phyloP scores from a whole-genome alignment of 2,113 vertebrate genomes.

The Strix aluco region DNA sequence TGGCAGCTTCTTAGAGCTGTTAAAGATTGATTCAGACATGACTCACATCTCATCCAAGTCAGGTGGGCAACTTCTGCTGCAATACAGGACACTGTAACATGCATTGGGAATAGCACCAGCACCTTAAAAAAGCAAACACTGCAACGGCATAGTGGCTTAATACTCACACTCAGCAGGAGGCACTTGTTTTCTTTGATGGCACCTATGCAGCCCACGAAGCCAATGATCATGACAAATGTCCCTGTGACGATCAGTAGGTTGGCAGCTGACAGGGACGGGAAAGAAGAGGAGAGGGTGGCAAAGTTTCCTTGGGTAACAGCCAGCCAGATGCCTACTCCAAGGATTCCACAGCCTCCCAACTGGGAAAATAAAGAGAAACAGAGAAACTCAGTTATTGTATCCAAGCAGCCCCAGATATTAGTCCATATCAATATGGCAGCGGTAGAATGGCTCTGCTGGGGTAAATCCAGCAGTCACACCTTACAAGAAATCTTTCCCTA shows the following conservation, averaged over 20 bases:
- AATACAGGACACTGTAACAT: neutral
- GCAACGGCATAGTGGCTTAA: neutral
- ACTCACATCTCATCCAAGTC: neutral
- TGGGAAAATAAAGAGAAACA: constrained; percentile 60
- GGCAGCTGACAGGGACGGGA: constrained; percentile 94
- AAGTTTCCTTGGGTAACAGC: constrained; percentile 90
- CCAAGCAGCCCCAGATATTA: neutral
- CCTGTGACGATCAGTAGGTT: constrained; percentile 94
- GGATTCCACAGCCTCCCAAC: constrained; percentile 84
- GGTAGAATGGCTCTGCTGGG: neutral
- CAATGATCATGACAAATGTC: constrained; percentile 93
- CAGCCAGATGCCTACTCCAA: constrained; percentile 85
- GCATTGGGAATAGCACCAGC: neutral
- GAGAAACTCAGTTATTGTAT: neutral
- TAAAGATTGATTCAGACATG: neutral
- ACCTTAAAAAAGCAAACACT: neutral
- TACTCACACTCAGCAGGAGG: constrained; percentile 92
- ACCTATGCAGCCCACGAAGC: constrained; percentile 95
- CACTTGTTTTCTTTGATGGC: constrained; percentile 96
- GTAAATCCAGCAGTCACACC: neutral
- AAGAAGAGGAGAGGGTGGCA: constrained; percentile 94
- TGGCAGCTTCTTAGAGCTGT: neutral
- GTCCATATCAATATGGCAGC: neutral
- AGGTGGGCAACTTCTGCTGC: neutral
- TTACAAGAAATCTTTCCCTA: neutral